phyloP scores from a whole-genome alignment of 2,888 invertebrate species.

The Psylliodes chrysocephalus region DNA sequence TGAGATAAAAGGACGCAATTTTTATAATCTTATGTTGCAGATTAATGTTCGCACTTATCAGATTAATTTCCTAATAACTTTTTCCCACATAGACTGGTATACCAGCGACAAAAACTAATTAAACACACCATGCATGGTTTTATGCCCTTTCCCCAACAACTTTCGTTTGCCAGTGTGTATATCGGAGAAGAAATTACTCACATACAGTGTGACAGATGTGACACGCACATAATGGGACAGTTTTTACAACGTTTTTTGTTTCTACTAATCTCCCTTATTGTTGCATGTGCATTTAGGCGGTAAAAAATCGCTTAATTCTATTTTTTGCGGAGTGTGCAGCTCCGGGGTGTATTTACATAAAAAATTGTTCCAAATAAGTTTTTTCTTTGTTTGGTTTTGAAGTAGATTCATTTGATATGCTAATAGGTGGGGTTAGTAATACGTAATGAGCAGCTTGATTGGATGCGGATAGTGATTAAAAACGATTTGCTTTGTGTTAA shows the following conservation, averaged over 20 bases:
- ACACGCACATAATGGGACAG: constrained; percentile 32
- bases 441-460: constrained; percentile 12
- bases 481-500: not conserved
- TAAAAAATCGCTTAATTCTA: constrained; percentile 34
- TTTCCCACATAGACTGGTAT: constrained; percentile 2
- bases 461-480: constrained; percentile 7
- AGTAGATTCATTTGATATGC: constrained; percentile 26
- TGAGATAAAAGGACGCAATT: too few species aligned
- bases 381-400: constrained; percentile 29
- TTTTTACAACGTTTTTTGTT: constrained; percentile 29
- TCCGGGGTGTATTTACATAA: constrained; percentile 24
- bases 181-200: constrained; percentile 23
- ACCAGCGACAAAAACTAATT: constrained; percentile 23
- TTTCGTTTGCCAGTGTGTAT: constrained; percentile 12
- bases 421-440: constrained; percentile 13
- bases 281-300: constrained; percentile 28
- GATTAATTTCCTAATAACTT: constrained; percentile 9
- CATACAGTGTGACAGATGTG: constrained; percentile 31
- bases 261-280: constrained; percentile 31
- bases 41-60: not conserved
- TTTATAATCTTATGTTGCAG: too few species aligned
- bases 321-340: constrained; percentile 22
- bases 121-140: constrained; percentile 24
- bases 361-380: constrained; percentile 25
- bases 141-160: constrained; percentile 20